phyloP scores from a whole-genome alignment of 2,888 invertebrate genomes.

The Drosophila parthenogenetica region DNA sequence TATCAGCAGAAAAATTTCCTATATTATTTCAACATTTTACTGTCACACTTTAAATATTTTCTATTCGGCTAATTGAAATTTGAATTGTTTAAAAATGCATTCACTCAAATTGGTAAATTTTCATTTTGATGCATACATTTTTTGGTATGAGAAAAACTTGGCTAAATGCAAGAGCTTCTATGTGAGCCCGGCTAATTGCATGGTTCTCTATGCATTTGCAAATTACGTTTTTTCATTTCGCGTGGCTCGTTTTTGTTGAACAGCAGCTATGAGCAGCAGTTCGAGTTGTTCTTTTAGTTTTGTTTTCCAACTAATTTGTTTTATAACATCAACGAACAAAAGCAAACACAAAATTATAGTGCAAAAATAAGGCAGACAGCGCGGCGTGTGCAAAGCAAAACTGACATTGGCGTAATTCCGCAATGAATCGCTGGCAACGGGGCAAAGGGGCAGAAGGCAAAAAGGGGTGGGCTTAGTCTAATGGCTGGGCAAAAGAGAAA shows the following conservation, averaged over 20 bases:
- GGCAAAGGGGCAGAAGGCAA: neutral
- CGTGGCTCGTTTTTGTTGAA: constrained; percentile 16
- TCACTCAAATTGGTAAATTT: no score
- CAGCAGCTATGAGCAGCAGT: neutral
- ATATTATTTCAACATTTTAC: neutral
- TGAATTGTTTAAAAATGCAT: neutral
- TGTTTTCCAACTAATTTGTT: constrained; percentile 75
- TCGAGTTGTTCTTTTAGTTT: constrained; percentile 42
- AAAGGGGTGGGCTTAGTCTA: constrained; percentile 42
- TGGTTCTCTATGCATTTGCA: constrained; percentile 55
- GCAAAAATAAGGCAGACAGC: constrained; percentile 70
- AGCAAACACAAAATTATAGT: constrained; percentile 72
- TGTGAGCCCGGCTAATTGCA: constrained; percentile 69
- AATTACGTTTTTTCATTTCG: constrained; percentile 27
- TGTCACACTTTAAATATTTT: neutral
- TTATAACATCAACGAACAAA: constrained; percentile 69
- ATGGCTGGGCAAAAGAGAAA: constrained; percentile 25
- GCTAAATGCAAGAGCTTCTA: constrained; percentile 17
- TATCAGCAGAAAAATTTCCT: no score
- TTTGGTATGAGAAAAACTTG: constrained; percentile 4
- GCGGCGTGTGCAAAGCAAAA: constrained; percentile 66
- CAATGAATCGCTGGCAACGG: neutral
- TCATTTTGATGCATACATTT: no score
- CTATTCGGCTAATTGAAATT: neutral
- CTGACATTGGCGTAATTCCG: constrained; percentile 51